Conservation (phyloP, 2,888 invertebrate species). For the Epinotia nisella region DNA sequence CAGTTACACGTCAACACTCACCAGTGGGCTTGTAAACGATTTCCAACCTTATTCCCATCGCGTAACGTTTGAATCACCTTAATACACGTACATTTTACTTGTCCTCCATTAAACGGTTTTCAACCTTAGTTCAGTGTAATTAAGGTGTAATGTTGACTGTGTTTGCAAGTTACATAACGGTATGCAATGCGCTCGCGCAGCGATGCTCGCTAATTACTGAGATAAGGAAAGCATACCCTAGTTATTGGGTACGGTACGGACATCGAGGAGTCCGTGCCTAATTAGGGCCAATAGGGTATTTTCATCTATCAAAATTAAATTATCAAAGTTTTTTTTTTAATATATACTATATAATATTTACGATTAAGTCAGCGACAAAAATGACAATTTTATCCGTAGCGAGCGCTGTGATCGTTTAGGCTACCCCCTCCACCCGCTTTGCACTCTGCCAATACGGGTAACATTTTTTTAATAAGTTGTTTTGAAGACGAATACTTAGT, state of each 20-base stretch:
- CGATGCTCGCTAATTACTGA: slow-evolving; percentile 12
- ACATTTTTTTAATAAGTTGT: neutral
- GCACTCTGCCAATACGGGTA: too few species aligned
- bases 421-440: too few species aligned
- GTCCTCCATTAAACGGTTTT: neutral
- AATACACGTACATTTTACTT: neutral
- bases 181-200: neutral
- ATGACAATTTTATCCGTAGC: too few species aligned
- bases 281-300: too few species aligned
- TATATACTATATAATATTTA: too few species aligned
- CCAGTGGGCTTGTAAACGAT: neutral
- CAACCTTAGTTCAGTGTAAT: neutral
- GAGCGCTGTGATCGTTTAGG: too few species aligned
- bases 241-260: neutral
- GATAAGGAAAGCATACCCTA: slow-evolving; percentile 7
- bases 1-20: neutral
- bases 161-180: slow-evolving; percentile 6
- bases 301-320: too few species aligned
- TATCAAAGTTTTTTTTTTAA: too few species aligned
- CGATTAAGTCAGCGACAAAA: too few species aligned
- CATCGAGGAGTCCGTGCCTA: neutral
- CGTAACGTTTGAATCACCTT: too few species aligned
- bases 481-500: neutral
- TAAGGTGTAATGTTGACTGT: neutral
- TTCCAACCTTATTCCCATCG: neutral